Base-by-base conservation (phyloP, 1,140 invertebrate genomes). In the Drosophila asahinai region DNA sequence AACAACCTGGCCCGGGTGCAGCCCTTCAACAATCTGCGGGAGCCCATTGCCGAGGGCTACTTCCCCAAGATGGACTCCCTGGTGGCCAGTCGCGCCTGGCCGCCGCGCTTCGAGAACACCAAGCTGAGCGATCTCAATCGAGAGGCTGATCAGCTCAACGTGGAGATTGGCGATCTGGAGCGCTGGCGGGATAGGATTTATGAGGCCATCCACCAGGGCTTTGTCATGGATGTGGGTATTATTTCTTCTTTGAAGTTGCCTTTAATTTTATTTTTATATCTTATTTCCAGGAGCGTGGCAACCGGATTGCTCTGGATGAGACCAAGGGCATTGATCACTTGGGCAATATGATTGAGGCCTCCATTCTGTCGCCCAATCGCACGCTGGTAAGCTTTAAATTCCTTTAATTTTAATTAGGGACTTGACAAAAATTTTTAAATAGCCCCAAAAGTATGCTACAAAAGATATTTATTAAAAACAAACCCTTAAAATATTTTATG, bases 291-390 rank as follows among this genome's bases (percentile, higher is more conserved):
- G 91, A 92, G 8, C 93, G 93, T 19, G 95, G 95, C 3, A 92
- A 94, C 9, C 93, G 93, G 2, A 86, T 96, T 9, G 81, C 90
- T 0, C 80, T 97, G 25, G 95, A 94, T 48, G 96, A 97, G 81
- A 92, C 93, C 3, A 94, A 94, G 1, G 97, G 97, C 9, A 97
- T 98, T 59, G 96, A 98, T 78, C 94, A 96, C 33, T 93, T 98
- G 3, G 97, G 97, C 8, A 97, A 97, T 84, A 95, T 97, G 65
- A 94, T 98, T 73, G 97, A 98, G 92, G 94, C 95, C 0, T 96
- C 95, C 14, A 95, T 95, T 42, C 91, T 97, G 8, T 96, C 96
- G 12, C 94, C 95, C 0, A 97, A 98, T 90, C 92, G 91, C 5
- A 94, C 94, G 11, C 93, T 95, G 96, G 96, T n/a, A 95, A 96